Conservation (phyloP, 2,888 invertebrate species). For the Automeris io region DNA sequence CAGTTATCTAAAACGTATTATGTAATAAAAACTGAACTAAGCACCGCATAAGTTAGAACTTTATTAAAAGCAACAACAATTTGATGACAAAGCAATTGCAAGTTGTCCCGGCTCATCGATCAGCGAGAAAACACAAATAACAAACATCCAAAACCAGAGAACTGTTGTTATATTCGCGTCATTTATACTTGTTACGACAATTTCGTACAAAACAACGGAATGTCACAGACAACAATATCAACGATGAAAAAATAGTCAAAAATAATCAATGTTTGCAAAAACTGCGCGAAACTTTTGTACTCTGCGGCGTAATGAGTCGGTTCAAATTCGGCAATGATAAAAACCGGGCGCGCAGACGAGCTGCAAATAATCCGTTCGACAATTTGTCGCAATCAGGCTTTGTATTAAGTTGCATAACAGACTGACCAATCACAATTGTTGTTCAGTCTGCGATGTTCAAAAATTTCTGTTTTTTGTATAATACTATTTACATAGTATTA, state of each 20-base stretch:
- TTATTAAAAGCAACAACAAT: no score
- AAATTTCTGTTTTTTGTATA: no score
- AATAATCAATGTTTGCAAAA: slow-evolving; percentile 1
- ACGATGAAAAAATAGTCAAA: not conserved
- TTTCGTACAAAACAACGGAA: not conserved
- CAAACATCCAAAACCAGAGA: slow-evolving; percentile 18
- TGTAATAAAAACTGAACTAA: no score
- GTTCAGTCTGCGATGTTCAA: no score
- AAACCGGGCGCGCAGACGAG: slow-evolving; percentile 3
- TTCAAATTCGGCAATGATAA: slow-evolving; percentile 3
- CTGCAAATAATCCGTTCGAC: not conserved
- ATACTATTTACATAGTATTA: no score
- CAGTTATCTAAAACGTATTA: no score
- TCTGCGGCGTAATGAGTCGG: slow-evolving; percentile 5
- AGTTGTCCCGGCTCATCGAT: slow-evolving; percentile 30
- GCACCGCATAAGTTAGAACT: no score
- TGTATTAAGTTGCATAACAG: no score
- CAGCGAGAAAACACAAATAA: slow-evolving; percentile 29
- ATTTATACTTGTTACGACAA: not conserved
- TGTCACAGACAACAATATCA: not conserved
- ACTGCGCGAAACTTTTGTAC: not conserved
- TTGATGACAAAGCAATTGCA: slow-evolving; percentile 27
- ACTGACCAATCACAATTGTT: no score
- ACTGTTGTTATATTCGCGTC: not conserved
- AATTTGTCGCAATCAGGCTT: no score